Conservation (phyloP, 2,888 invertebrate genomes). For the Aphelenchoides bicaudatus region DNA sequence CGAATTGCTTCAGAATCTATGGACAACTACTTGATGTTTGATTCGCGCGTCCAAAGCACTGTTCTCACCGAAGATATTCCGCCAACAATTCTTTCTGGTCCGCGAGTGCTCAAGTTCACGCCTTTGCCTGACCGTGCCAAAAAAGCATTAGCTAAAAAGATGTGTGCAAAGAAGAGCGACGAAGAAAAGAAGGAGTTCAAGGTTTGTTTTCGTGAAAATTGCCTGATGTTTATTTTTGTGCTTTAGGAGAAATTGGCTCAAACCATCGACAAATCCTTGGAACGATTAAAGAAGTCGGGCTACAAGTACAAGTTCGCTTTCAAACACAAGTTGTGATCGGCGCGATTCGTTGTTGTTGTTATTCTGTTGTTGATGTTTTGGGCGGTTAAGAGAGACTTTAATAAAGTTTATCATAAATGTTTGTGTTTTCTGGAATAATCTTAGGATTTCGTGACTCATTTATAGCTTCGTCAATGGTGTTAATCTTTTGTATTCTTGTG, state of each 20-base stretch:
- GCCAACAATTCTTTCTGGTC: constrained; percentile 10
- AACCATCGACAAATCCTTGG: constrained; percentile 25
- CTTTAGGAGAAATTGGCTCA: too few relatives aligned
- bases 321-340: constrained; percentile 11
- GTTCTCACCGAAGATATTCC: constrained; percentile 31
- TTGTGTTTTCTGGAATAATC: too few relatives aligned
- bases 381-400: too few relatives aligned
- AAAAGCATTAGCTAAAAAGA: not conserved
- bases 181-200: constrained; percentile 26
- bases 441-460: too few relatives aligned
- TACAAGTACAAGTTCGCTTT: constrained; percentile 35
- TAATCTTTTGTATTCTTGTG: too few relatives aligned
- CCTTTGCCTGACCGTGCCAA: not conserved
- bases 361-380: constrained; percentile 19
- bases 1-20: constrained; percentile 89
- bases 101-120: not conserved
- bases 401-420: too few relatives aligned
- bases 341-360: constrained; percentile 19
- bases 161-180: constrained; percentile 15
- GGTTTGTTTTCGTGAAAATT: constrained; percentile 5
- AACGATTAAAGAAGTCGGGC: constrained; percentile 37
- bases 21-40: constrained; percentile 95
- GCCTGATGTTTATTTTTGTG: too few relatives aligned
- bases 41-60: constrained; percentile 69
- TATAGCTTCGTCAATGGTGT: too few relatives aligned